phyloP scores from a whole-genome alignment of 2,113 vertebrate genomes.

The Triplophysa siluroides region DNA sequence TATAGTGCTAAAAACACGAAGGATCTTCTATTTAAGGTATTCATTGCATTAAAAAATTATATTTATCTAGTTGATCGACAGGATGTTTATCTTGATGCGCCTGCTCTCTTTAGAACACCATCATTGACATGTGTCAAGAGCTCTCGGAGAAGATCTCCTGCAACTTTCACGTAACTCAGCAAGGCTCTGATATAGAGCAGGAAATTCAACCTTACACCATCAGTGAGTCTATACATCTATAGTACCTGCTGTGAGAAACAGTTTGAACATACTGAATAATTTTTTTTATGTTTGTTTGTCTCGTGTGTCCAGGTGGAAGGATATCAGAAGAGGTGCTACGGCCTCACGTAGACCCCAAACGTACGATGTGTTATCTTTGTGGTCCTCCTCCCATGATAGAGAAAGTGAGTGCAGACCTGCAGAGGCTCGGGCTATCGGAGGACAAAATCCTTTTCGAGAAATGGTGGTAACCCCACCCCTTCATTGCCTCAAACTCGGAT shows the following conservation, averaged over 20 bases:
- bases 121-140: slow-evolving; percentile 68
- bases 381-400: slow-evolving; percentile 96
- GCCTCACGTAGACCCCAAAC: slow-evolving; percentile 71
- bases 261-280: too few relatives aligned
- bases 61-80: too few relatives aligned
- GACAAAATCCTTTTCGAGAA: slow-evolving; percentile 90
- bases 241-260: too few relatives aligned
- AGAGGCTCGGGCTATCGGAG: slow-evolving; percentile 73
- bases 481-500: neutral
- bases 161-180: slow-evolving; percentile 86
- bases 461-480: slow-evolving; percentile 84
- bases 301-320: slow-evolving; percentile 78
- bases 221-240: slow-evolving; percentile 66
- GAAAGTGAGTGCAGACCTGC: slow-evolving; percentile 80
- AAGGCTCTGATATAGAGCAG: slow-evolving; percentile 74
- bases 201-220: slow-evolving; percentile 79
- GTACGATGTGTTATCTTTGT: slow-evolving; percentile 91
- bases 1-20: slow-evolving; percentile 86
- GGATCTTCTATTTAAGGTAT: slow-evolving; percentile 92
- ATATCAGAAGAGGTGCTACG: slow-evolving; percentile 79
- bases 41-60: neutral
- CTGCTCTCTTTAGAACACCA: slow-evolving; percentile 72
- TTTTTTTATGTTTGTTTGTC: neutral
- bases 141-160: slow-evolving; percentile 85
- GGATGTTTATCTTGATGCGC: neutral